Conservation (phyloP, 2,113 vertebrate species). For the Chlorocebus sabaeus region DNA sequence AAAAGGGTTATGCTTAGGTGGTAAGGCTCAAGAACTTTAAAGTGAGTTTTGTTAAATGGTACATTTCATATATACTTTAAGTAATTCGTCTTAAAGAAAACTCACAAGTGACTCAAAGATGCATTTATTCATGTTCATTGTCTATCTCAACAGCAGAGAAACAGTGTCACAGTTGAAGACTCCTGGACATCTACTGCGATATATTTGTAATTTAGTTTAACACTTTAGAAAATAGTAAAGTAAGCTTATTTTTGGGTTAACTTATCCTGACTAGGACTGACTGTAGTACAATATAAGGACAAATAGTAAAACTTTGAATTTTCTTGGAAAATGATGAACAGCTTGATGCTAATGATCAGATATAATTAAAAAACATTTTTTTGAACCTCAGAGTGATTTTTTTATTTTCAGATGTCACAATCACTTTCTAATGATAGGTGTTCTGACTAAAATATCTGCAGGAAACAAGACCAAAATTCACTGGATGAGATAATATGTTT, state of each 20-base stretch:
- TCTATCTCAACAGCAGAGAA: neutral
- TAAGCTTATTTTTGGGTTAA: neutral
- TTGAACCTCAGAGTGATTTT: neutral
- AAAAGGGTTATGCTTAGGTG: neutral
- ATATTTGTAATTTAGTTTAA: neutral
- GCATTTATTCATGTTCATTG: neutral
- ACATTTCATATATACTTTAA: neutral
- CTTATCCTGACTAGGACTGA: neutral
- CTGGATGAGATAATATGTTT: neutral
- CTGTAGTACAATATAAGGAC: neutral
- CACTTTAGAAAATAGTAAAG: neutral
- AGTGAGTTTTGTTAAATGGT: neutral
- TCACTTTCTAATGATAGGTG: neutral
- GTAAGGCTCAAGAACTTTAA: neutral
- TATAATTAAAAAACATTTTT: neutral
- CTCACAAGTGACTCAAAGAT: neutral
- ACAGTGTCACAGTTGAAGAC: neutral
- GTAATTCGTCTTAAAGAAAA: neutral
- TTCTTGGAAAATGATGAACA: neutral
- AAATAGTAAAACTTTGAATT: neutral
- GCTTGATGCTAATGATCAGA: neutral
- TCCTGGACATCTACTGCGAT: neutral
- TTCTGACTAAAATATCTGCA: neutral
- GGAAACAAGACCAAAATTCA: neutral
- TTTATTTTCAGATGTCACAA: constrained; percentile 8